These are phyloP conservation scores for Drosophila meridionalis DNA, from an alignment of 2,888 invertebrate genomes.

Conservation along the genomic window DNA sequence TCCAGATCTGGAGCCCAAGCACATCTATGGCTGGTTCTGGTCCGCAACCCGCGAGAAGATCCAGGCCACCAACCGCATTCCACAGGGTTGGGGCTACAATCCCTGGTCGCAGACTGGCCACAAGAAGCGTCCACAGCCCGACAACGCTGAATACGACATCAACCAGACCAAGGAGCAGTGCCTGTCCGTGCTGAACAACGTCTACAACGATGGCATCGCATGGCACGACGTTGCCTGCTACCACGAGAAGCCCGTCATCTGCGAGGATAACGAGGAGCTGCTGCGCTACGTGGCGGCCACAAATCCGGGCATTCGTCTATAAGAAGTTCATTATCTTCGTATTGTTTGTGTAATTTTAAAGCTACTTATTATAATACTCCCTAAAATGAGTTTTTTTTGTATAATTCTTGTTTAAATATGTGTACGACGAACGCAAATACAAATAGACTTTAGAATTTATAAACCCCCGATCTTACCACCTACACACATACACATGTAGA, in stretches of 20 bases:
- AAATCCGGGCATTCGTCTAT: conserved; percentile 93
- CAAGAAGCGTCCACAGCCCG: conserved; percentile 94
- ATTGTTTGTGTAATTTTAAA: conserved; percentile 80
- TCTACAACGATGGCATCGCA: conserved; percentile 96
- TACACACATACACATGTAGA: conserved; percentile 24
- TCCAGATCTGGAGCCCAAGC: conserved; percentile 93
- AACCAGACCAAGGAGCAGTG: conserved; percentile 95
- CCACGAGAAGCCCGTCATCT: conserved; percentile 96
- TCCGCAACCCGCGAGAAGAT: conserved; percentile 95
- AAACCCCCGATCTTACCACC: conserved; percentile 73
- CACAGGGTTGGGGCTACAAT: conserved; percentile 89
- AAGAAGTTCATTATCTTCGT: conserved; percentile 82
- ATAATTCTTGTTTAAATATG: conserved; percentile 75
- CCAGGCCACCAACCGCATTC: conserved; percentile 91
- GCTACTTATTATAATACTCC: conserved; percentile 79
- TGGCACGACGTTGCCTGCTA: conserved; percentile 98
- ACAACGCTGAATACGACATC: conserved; percentile 96
- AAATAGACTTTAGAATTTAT: conserved; percentile 85
- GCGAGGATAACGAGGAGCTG: conserved; percentile 95
- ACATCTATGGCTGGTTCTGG: conserved; percentile 96
- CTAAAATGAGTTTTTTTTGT: conserved; percentile 77
- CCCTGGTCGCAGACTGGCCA: conserved; percentile 96
- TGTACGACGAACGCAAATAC: conserved; percentile 79
- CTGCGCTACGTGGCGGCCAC: conserved; percentile 93
- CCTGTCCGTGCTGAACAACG: conserved; percentile 94